phyloP scores from a whole-genome alignment of 1,140 invertebrate genomes.

The Zaprionus inermis region DNA sequence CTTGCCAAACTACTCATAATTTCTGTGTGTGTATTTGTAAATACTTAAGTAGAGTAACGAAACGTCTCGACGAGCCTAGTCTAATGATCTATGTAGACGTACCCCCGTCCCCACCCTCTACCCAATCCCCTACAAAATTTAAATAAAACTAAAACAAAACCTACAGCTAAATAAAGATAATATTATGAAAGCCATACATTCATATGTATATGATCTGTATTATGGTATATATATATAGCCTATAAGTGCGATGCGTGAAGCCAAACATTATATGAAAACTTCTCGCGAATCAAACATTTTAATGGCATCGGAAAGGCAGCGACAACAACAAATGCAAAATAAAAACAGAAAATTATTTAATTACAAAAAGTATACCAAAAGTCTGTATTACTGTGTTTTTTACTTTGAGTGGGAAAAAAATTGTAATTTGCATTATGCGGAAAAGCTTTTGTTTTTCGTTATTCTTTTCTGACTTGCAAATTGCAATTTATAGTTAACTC shows the following conservation, averaged over 20 bases:
- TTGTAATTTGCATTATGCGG: not conserved
- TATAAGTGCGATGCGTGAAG: slow-evolving; percentile 39
- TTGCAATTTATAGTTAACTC: not conserved
- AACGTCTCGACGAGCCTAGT: slow-evolving; percentile 15
- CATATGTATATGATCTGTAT: slow-evolving; percentile 28
- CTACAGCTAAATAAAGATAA: slow-evolving; percentile 24
- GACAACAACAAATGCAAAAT: slow-evolving; percentile 54
- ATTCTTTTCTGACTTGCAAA: not conserved
- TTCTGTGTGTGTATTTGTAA: slow-evolving; percentile 70
- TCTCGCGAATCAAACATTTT: slow-evolving; percentile 45
- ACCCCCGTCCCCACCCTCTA: too few species aligned
- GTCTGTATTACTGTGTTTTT: not conserved
- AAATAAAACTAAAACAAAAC: slow-evolving; percentile 21
- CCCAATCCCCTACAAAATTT: slow-evolving; percentile 38
- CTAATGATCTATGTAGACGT: slow-evolving; percentile 57
- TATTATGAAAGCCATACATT: slow-evolving; percentile 11
- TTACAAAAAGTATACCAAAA: slow-evolving; percentile 44
- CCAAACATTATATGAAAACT: slow-evolving; percentile 57
- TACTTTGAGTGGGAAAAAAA: not conserved
- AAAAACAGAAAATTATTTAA: slow-evolving; percentile 64
- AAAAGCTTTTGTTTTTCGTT: not conserved
- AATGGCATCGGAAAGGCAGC: slow-evolving; percentile 11
- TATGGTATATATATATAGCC: slow-evolving; percentile 42
- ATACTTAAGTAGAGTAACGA: slow-evolving; percentile 54
- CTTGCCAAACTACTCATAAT: slow-evolving; percentile 51